Percentiles rank a stretch among this genome's conserved stretches.
These are phyloP conservation scores for Metacarcinus magister DNA, from an alignment of 2,888 invertebrate genomes.

Conservation along the genomic window DNA sequence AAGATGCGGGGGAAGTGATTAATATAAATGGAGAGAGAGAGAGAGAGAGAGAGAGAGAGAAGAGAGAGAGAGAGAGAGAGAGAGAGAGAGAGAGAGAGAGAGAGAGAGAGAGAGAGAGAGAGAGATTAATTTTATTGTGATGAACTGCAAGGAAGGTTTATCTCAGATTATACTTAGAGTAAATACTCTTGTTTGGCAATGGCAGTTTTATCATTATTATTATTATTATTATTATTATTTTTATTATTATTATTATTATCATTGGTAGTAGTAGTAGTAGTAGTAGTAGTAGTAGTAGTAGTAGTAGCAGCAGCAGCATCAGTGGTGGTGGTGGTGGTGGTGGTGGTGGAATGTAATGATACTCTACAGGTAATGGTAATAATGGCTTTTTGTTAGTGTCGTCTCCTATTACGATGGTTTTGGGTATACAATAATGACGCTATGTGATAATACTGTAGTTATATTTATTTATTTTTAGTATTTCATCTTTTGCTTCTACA, in stretches of 20 bases:
- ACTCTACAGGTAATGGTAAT: background rate
- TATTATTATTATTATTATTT: background rate
- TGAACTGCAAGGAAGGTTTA: background rate
- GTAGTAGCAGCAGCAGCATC: too few relatives aligned
- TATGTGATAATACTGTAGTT: too few relatives aligned
- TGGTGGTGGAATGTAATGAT: background rate
- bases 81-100: background rate
- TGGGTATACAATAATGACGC: too few relatives aligned
- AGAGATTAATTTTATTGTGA: background rate
- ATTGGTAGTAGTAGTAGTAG: background rate
- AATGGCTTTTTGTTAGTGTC: too few relatives aligned
- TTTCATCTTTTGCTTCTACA: background rate
- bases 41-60: background rate
- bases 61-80: slow-evolving; percentile 10
- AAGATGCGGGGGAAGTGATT: background rate
- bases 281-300: background rate
- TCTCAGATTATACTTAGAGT: background rate
- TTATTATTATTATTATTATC: background rate
- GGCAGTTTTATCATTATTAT: background rate
- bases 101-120: background rate
- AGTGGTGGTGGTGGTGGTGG: too few relatives aligned
- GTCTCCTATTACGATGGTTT: too few relatives aligned
- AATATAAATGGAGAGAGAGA: background rate
- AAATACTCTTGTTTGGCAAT: too few relatives aligned
- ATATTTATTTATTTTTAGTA: too few relatives aligned